Conservation (phyloP, 2,113 vertebrate genomes). For the Charadrius vociferus region DNA sequence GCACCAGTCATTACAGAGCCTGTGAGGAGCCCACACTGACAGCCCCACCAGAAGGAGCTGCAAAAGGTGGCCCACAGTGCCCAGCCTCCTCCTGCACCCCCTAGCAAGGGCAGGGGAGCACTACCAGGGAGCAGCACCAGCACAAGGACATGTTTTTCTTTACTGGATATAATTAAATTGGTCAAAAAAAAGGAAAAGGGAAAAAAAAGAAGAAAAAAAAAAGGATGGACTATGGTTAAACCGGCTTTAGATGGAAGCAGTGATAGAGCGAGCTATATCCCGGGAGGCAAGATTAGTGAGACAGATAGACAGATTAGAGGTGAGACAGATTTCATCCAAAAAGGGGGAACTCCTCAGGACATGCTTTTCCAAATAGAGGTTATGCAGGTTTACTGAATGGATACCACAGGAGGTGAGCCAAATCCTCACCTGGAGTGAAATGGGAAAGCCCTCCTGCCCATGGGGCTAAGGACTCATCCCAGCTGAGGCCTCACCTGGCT, state of each 20-base stretch:
- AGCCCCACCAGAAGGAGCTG: background rate
- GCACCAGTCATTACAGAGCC: background rate
- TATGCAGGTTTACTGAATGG: background rate
- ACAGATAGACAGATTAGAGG: background rate
- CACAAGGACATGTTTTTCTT: fast-evolving
- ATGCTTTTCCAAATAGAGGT: background rate
- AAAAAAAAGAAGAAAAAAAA: fast-evolving
- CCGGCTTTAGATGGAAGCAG: background rate
- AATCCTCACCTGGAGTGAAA: background rate
- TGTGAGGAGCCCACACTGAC: background rate
- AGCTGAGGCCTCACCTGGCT: fast-evolving
- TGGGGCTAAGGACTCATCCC: background rate
- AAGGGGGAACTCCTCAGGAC: background rate
- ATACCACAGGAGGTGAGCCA: background rate
- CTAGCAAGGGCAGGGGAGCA: background rate
- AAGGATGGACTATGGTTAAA: background rate
- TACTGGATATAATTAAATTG: background rate
- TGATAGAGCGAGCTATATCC: background rate
- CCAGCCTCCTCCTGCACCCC: background rate
- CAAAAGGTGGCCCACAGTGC: background rate
- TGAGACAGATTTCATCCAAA: background rate
- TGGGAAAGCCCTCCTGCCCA: background rate
- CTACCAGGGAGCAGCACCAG: background rate
- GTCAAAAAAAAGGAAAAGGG: no score
- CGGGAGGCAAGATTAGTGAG: fast-evolving